phyloP scores from a whole-genome alignment of 2,888 invertebrate genomes.

The Halictus ligatus region DNA sequence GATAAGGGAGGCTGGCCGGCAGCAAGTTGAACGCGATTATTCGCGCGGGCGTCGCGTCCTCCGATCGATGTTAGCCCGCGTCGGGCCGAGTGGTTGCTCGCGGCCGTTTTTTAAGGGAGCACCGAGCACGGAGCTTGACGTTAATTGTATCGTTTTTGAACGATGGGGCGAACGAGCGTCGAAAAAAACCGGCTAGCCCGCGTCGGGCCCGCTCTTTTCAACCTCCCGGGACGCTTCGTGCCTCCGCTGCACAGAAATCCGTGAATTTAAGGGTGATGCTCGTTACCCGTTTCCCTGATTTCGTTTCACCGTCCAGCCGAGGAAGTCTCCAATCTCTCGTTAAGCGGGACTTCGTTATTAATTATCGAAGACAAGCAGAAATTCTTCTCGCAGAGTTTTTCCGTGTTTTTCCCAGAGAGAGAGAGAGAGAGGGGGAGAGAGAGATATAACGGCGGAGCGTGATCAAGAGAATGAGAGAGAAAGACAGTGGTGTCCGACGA shows the following conservation, averaged over 20 bases:
- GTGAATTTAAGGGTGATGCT: conserved; percentile 54
- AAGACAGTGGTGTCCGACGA: conserved; percentile 3
- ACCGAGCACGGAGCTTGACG: conserved; percentile 41
- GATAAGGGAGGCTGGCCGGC: background rate
- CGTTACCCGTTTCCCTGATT: conserved; percentile 61
- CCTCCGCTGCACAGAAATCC: conserved; percentile 40
- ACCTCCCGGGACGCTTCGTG: conserved; percentile 13
- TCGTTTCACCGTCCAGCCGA: conserved; percentile 27
- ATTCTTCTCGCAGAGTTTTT: conserved; percentile 37
- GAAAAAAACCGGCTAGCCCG: background rate
- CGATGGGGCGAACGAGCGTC: conserved; percentile 25
- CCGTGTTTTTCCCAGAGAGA: background rate
- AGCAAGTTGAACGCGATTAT: conserved; percentile 26
- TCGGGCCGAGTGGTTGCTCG: conserved; percentile 19
- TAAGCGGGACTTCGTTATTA: conserved; percentile 57
- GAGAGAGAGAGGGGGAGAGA: background rate
- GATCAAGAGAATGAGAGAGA: background rate
- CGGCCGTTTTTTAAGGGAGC: conserved; percentile 42
- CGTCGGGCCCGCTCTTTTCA: conserved; percentile 32
- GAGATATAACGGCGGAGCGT: background rate
- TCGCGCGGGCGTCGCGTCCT: conserved; percentile 29
- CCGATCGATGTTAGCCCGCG: conserved; percentile 29
- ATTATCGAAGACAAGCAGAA: conserved; percentile 48
- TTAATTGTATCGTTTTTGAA: conserved; percentile 60
- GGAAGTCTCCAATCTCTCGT: conserved; percentile 56